Base-by-base conservation (phyloP, 2,888 invertebrate species). In the Chloromyia formosa region DNA sequence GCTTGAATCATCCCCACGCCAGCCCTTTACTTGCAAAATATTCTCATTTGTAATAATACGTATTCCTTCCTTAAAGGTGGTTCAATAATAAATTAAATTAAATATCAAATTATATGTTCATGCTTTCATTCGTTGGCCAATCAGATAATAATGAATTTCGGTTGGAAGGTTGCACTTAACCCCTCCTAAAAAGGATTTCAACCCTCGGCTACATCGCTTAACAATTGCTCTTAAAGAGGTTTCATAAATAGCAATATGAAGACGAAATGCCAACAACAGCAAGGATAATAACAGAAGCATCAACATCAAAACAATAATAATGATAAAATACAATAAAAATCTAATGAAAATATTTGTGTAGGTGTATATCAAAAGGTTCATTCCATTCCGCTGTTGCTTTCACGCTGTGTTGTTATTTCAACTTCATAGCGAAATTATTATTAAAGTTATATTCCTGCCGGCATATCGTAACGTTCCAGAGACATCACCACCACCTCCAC, bases 391-490 rank as follows among this genome's bases (percentile, higher is more conserved):
- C 60, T 73, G 75, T 60, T 68, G 73, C 73, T 73, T 68, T 69
- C 74, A 74, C 54, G 68, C 74, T 62, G 62, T 58, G 74, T 74
- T 75, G 73, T 76, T 76, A 75, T 76, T 76, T 69, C 73, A 76
- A 75, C 75, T 74, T 76, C 75, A 76, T 76, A 75, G 68, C 73
- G 68, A 75, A 76, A 76, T 58, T 76, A 74, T 76, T 72, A 72
- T 69, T 76, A 76, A 76, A 74, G 76, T 74, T 76, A 71, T 74
- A 71, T 72, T 74, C 74, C 62, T 49, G 64, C 64, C 64, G 66
- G 72, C 42, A 68, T 73, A 73, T 60, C 68, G 60, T 69, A 68
- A 66, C 58, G 64, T 66, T 45, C 66, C 45, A 35, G 27, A 4
- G 58, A 40, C 68, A 68, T 74, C 68, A 66, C 12, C 49, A 56